Percentiles rank a stretch among this genome's conserved stretches.
phyloP scores from a whole-genome alignment of 2,888 invertebrate species.

The Aphrophora alni region DNA sequence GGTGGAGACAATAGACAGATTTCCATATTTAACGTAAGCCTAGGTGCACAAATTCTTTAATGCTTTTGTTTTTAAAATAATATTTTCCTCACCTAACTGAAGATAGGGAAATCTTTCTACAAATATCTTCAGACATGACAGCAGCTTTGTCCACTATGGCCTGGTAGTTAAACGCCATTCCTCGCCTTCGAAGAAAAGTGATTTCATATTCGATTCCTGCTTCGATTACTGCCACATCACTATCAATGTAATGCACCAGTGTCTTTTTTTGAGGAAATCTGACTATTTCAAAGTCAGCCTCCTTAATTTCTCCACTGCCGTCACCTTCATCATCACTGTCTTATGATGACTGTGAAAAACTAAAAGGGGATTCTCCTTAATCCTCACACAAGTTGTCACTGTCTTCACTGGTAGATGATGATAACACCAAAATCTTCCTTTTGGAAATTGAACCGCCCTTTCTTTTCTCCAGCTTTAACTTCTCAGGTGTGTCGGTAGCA shows the following conservation, averaged over 20 bases:
- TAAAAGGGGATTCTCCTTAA: neutral
- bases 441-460: constrained; percentile 20
- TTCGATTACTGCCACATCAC: neutral
- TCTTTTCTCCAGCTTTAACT: constrained; percentile 45
- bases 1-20: too few species aligned
- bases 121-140: too few species aligned
- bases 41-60: too few species aligned
- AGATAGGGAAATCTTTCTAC: neutral
- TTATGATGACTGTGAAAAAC: neutral
- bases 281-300: neutral
- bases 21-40: too few species aligned
- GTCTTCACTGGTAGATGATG: neutral
- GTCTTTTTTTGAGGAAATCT: too few species aligned
- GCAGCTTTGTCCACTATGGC: too few species aligned
- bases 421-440: neutral
- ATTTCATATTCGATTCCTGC: too few species aligned
- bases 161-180: neutral
- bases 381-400: constrained; percentile 4
- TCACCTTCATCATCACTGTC: neutral
- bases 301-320: neutral
- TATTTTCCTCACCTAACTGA: neutral
- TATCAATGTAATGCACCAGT: too few species aligned
- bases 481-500: constrained; percentile 52
- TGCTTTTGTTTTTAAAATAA: neutral
- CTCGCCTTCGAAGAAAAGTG: neutral